A percentile compares a stretch with the other conserved stretches of the same genome.
phyloP scores from a whole-genome alignment of 1,140 invertebrate genomes.

The Phortica variegata region DNA sequence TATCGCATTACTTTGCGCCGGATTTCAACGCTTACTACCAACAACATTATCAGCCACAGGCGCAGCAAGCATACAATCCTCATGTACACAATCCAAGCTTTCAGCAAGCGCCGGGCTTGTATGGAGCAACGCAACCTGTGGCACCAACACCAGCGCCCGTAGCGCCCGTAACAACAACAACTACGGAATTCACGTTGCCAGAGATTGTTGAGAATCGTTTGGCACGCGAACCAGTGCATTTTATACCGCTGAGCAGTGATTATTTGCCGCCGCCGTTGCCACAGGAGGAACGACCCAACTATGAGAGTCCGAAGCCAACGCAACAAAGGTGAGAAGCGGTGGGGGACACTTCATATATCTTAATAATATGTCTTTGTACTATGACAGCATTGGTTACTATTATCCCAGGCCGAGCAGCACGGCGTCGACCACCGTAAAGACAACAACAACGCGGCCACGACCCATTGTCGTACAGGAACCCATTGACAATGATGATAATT shows the following conservation, averaged over 20 bases:
- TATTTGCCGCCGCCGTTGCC: slow-evolving; percentile 33
- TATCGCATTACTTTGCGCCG: slow-evolving; percentile 35
- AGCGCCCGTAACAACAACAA: slow-evolving; percentile 18
- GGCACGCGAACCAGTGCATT: slow-evolving; percentile 20
- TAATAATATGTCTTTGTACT: background rate
- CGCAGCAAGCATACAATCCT: slow-evolving; percentile 13
- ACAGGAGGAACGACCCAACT: slow-evolving; percentile 35
- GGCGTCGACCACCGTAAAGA: slow-evolving; percentile 13
- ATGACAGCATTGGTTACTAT: slow-evolving; percentile 31
- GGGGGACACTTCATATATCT: background rate
- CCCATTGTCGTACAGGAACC: slow-evolving; percentile 39
- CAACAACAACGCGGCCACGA: slow-evolving; percentile 14
- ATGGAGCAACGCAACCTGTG: slow-evolving; percentile 13
- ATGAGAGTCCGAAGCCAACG: slow-evolving; percentile 35
- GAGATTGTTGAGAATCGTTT: slow-evolving; percentile 46
- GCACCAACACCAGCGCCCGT: slow-evolving; percentile 24
- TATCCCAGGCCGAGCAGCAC: slow-evolving; percentile 25
- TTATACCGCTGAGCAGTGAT: slow-evolving; percentile 41
- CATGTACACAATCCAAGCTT: slow-evolving; percentile 8
- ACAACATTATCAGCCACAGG: slow-evolving; percentile 21
- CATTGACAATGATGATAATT: slow-evolving; percentile 23
- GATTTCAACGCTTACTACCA: slow-evolving; percentile 24
- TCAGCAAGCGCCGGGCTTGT: too few relatives aligned
- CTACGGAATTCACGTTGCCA: slow-evolving; percentile 39
- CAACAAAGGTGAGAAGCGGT: background rate